Evolutionary conservation across 1,140 invertebrate genomes (phyloP).

Genomic region (Sminthurinus signatus): DNA sequence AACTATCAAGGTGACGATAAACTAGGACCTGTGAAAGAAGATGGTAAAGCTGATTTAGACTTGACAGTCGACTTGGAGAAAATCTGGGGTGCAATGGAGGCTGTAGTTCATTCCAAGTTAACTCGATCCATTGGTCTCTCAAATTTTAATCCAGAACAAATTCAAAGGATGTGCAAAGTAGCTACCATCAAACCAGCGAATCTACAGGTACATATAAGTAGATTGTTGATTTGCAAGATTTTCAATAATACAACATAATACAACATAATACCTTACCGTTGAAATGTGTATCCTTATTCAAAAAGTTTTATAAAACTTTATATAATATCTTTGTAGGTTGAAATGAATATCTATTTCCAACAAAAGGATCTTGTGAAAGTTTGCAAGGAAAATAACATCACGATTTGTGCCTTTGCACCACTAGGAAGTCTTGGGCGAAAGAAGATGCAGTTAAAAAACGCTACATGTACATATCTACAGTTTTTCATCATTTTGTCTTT

Average conservation of each 20-base stretch:
- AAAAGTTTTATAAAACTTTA: too few relatives aligned
- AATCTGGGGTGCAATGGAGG: constrained; percentile 59
- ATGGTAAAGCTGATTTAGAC: constrained; percentile 54
- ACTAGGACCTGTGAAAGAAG: constrained; percentile 25
- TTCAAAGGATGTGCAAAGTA: constrained; percentile 48
- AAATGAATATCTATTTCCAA: too few relatives aligned
- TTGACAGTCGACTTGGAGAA: constrained; percentile 59
- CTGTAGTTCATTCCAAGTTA: constrained; percentile 45
- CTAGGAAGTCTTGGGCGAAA: constrained; percentile 60
- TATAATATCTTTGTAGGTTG: too few relatives aligned
- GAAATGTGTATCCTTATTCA: too few relatives aligned
- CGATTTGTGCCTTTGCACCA: constrained; percentile 72
- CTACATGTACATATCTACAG: too few relatives aligned
- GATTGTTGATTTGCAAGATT: too few relatives aligned
- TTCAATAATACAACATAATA: too few relatives aligned
- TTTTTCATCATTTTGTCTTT: too few relatives aligned
- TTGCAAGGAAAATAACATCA: constrained; percentile 42
- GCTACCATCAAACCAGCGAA: constrained; percentile 50
- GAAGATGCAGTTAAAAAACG: too few relatives aligned
- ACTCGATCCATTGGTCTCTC: constrained; percentile 58
- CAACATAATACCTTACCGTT: too few relatives aligned
- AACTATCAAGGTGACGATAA: constrained; percentile 39
- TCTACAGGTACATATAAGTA: constrained; percentile 43
- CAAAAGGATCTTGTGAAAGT: too few relatives aligned
- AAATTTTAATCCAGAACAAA: constrained; percentile 54